These are phyloP conservation scores for Archips xylosteana DNA, from an alignment of 2,888 invertebrate species.

Conservation along the genomic window DNA sequence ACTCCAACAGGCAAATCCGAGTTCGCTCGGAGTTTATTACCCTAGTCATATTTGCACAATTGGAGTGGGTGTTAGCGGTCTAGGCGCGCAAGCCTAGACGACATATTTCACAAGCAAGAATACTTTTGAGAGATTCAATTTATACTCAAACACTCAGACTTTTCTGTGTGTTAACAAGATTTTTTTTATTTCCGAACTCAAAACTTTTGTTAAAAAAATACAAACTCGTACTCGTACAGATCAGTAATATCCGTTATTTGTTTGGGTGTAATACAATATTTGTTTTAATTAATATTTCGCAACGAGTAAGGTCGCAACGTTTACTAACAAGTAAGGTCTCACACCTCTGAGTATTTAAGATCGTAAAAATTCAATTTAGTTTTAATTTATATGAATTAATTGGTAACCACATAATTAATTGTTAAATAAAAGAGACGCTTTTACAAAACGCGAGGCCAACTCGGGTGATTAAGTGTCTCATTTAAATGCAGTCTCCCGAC, in stretches of 20 bases:
- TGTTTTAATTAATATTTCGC: no score
- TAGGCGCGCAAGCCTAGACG: constrained; percentile 54
- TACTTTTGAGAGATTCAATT: constrained; percentile 43
- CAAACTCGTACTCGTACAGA: no score
- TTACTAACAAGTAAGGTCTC: no score
- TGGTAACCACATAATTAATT: constrained; percentile 70
- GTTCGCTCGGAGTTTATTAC: constrained; percentile 77
- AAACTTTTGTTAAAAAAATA: no score
- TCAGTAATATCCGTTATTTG: no score
- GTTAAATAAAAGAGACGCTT: constrained; percentile 76
- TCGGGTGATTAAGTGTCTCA: constrained; percentile 85
- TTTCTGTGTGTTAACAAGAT: background rate
- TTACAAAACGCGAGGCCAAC: constrained; percentile 78
- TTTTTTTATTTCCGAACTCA: background rate
- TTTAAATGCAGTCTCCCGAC: constrained; percentile 84
- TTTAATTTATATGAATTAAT: constrained; percentile 48
- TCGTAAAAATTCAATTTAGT: background rate
- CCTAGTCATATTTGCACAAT: constrained; percentile 81
- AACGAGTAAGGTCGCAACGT: no score
- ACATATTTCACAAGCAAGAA: constrained; percentile 50
- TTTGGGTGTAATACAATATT: background rate
- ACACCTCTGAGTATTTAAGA: background rate
- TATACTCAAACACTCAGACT: constrained; percentile 32
- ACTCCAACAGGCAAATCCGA: constrained; percentile 78
- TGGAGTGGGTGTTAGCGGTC: constrained; percentile 74